Evolutionary conservation across 2,888 invertebrate species (phyloP), one percentile per base, ranked within the genome.

Genomic region (Parnassius mnemosyne): DNA sequence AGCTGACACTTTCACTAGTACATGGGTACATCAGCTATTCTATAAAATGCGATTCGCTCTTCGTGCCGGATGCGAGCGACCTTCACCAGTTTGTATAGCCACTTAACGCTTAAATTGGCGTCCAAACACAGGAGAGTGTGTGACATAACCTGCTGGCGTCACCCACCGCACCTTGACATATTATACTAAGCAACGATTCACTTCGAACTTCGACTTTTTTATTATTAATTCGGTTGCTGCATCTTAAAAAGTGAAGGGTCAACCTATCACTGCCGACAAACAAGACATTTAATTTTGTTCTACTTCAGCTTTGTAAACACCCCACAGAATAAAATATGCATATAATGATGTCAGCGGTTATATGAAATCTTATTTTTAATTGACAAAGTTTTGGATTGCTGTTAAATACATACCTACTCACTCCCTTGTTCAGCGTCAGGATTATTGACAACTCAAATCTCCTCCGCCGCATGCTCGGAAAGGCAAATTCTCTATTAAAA

Each of bases 131-230:
- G 75, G 69, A 69, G 77, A 81, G 77, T 79, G 78, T 80, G 78
- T 89, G 87, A 89, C 86, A 87, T 87, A 88, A 88, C 75, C 74
- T 66, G 64, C 68, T 87, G 87, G 80, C 87, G 87, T 89, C 88
- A 88, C 75, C 74, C 71, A 76, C 75, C 78, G 75, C 81, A 82
- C 89, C 89, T 89, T 88, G 88, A 85, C 87, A 86, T 76, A 63
- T 63, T 59, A 50, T 59, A 59, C 20, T 55, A 56, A 59, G 44
- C 53, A 50, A 55, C 55, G 58, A 61, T 53, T 43, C 47, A 53
- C 59, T 56, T 55, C 55, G 58, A 63, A 58, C 63, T 63, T 58
- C 49, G 58, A 63, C 54, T 63, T 55, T 25, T 20, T 50, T 51
- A 51, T 54, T 63, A 58, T 58, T 43, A 54, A 58, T 58, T 34